phyloP scores from a whole-genome alignment of 1,140 invertebrate genomes.

The Wasmannia auropunctata region DNA sequence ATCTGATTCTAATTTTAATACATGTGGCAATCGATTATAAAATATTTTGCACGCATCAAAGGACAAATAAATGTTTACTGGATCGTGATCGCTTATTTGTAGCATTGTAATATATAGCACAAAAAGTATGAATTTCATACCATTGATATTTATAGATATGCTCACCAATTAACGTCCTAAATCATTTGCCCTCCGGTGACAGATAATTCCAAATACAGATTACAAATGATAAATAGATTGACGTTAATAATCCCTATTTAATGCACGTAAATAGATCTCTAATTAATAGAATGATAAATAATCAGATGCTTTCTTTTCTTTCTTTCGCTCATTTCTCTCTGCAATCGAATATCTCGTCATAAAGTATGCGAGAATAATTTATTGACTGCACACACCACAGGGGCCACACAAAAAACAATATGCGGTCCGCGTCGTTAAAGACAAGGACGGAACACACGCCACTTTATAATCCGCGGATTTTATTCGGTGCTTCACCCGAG shows the following conservation, averaged over 20 bases:
- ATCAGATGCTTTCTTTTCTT: background rate
- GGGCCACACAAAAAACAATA: conserved; percentile 32
- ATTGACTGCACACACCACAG: background rate
- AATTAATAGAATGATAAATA: background rate
- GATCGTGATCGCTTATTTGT: background rate
- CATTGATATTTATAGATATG: background rate
- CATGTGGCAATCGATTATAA: background rate
- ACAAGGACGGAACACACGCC: background rate
- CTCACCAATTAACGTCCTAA: background rate
- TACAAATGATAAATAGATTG: background rate
- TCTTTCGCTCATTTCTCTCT: background rate
- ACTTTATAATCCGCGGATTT: conserved; percentile 24
- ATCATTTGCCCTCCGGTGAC: background rate
- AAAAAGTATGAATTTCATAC: conserved; percentile 15
- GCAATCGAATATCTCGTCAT: background rate
- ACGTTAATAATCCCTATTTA: conserved; percentile 1
- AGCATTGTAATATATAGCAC: background rate
- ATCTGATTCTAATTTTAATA: conserved; percentile 57
- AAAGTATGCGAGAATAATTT: conserved; percentile 1
- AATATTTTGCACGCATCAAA: background rate
- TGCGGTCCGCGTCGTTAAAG: background rate
- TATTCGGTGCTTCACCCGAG: conserved; percentile 8
- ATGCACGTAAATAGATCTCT: background rate
- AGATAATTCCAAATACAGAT: background rate
- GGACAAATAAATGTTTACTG: background rate